A percentile compares a stretch with the other conserved stretches of the same genome.
These are phyloP conservation scores for Sclerodermus sp. DNA, from an alignment of 2,888 invertebrate species.

Conservation along the genomic window DNA sequence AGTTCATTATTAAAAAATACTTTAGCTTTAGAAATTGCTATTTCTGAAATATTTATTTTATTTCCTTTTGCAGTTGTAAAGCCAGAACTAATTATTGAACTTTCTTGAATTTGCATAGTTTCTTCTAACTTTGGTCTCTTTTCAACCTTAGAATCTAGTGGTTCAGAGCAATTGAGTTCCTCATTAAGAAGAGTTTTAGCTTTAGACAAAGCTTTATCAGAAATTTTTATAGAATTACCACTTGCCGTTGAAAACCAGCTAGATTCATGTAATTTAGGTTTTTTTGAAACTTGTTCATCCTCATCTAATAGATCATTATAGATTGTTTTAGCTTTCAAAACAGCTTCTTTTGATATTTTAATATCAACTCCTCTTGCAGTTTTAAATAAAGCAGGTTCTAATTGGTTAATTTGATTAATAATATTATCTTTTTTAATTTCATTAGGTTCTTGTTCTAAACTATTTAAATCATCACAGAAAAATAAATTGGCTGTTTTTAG, in stretches of 20 bases:
- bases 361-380: constrained; percentile 45
- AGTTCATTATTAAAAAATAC: constrained; percentile 13
- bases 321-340: constrained; percentile 20
- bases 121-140: too few relatives aligned
- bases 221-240: constrained; percentile 48
- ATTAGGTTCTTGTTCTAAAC: too few relatives aligned
- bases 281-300: too few relatives aligned
- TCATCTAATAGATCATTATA: too few relatives aligned
- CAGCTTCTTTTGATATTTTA: constrained; percentile 27
- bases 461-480: too few relatives aligned
- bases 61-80: constrained; percentile 31
- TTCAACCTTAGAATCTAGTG: too few relatives aligned
- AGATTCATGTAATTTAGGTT: too few relatives aligned
- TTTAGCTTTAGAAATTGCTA: constrained; percentile 18
- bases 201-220: constrained; percentile 1
- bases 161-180: too few relatives aligned
- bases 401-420: too few relatives aligned
- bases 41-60: constrained; percentile 21
- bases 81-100: constrained; percentile 7
- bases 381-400: constrained; percentile 23
- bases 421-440: too few relatives aligned
- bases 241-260: constrained; percentile 48
- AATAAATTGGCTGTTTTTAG: too few relatives aligned
- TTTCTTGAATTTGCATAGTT: too few relatives aligned
- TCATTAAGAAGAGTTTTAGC: not conserved